Evolutionary conservation across 2,888 invertebrate genomes (phyloP), one percentile per base, ranked within the genome.

Genomic region (Diadegma fenestrale): DNA sequence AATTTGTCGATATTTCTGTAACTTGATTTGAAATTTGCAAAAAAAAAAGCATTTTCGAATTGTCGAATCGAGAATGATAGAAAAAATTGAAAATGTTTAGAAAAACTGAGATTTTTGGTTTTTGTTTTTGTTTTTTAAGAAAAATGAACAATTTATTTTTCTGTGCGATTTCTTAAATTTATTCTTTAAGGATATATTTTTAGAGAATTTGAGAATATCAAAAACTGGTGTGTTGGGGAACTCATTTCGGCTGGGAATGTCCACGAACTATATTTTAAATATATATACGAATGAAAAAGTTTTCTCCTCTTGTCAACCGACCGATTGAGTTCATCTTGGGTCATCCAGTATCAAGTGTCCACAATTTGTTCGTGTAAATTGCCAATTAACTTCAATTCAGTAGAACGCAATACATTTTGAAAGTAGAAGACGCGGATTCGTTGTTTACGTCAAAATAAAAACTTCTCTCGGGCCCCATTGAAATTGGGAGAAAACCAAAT

Each of bases 381-480:
- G 69, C 19, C 45, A 69, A 61, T 79, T 69, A 26, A 26, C 43
- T 43, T n/a, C 12, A 78, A 68, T 37, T 58, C 66, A 51, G 17
- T n/a, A 14, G 51, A 76, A 48, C 30, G 51, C 14, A 64, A 64
- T 66, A 45, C 22, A 26, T 45, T 26, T 10, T 2, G 17, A 45
- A 5, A 45, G 7, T 19, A 45, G 7, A 30, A 26, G 3, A 19
- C 26, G 45, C 68, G 19, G 7, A 45, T 68, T 26, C 26, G 45
- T n/a, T n/a, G 1, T 26, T 26, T 26, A 58, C 4, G 14, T 5
- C 14, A 14, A 58, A 12, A 58, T 14, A 1, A 26, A 58, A 3
- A 58, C 10, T 37, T 37, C 37, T 37, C 5, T 33, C 37, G 37
- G 1, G 10, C 0, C 37, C 8, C 37, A 37, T 37, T 37, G 37